Percentiles rank a stretch among this genome's conserved stretches.
Evolutionary conservation across 2,888 invertebrate genomes (phyloP).

Genomic region (Hydraecia micacea): DNA sequence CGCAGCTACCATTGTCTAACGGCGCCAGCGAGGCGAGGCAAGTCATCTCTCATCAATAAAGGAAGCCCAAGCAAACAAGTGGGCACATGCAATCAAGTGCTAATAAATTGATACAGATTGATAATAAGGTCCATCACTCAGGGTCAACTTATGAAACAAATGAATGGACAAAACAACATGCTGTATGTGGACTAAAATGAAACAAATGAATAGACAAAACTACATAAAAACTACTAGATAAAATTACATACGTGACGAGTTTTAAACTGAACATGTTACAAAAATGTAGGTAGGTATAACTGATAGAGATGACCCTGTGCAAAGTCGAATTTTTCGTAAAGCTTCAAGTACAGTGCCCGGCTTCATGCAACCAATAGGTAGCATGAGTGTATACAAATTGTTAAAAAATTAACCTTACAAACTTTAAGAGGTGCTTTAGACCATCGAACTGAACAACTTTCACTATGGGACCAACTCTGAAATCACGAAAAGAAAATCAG

Average conservation of each 20-base stretch:
- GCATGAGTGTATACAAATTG: not conserved
- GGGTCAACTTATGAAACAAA: constrained; percentile 34
- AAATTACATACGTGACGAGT: not conserved
- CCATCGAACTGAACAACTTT: too few relatives aligned
- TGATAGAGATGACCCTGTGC: not conserved
- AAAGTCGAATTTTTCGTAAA: not conserved
- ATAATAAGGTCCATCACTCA: constrained; percentile 52
- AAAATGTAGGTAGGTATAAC: not conserved
- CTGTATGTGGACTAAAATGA: not conserved
- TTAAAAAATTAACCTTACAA: too few relatives aligned
- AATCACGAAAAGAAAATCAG: too few relatives aligned
- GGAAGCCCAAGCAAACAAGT: constrained; percentile 85
- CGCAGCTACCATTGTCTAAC: constrained; percentile 53
- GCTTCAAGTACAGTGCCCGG: not conserved
- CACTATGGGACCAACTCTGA: too few relatives aligned
- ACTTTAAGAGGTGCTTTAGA: too few relatives aligned
- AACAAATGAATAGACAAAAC: not conserved
- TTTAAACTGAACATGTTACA: too few relatives aligned
- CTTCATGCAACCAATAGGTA: not conserved
- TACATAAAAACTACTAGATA: not conserved
- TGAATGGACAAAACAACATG: constrained; percentile 8
- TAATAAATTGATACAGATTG: constrained; percentile 67
- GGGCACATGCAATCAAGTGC: constrained; percentile 71
- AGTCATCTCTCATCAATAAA: constrained; percentile 86
- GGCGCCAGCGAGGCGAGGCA: constrained; percentile 84